phyloP scores from a whole-genome alignment of 2,113 vertebrate species.

The Ptilorrhoa leucosticta region DNA sequence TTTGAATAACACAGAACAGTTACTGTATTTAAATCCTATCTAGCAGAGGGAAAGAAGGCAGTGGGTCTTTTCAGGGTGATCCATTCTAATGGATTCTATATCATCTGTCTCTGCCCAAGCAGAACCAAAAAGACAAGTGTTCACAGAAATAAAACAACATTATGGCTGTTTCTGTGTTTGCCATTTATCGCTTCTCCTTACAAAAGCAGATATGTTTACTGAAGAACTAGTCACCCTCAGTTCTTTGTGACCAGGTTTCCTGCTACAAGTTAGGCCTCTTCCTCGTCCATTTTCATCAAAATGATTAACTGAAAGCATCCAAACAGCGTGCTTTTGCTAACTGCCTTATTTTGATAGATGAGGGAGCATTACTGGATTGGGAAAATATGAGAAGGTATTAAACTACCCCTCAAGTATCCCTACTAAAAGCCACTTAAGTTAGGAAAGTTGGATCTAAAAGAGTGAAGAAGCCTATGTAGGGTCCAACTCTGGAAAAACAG shows the following conservation, averaged over 20 bases:
- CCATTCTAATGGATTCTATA: background rate
- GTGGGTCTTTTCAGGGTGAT: background rate
- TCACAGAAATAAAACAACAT: background rate
- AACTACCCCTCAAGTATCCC: background rate
- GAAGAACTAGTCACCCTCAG: background rate
- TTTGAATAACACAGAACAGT: background rate
- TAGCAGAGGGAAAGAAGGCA: background rate
- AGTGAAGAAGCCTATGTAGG: background rate
- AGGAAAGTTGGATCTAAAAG: background rate
- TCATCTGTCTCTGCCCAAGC: background rate
- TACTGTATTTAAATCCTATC: background rate
- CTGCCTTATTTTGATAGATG: background rate
- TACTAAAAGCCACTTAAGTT: background rate
- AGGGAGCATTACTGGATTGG: rapidly evolving
- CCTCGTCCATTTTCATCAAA: background rate
- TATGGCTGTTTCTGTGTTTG: background rate
- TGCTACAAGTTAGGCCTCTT: background rate
- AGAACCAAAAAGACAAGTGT: background rate
- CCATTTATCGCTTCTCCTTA: background rate
- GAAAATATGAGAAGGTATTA: background rate
- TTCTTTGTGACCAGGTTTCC: background rate
- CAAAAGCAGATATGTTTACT: background rate
- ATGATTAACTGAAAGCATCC: background rate
- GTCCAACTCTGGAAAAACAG: background rate
- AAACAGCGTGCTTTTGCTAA: background rate